Base-by-base conservation (phyloP, 2,113 vertebrate genomes). In the Pteruthius melanotis region DNA sequence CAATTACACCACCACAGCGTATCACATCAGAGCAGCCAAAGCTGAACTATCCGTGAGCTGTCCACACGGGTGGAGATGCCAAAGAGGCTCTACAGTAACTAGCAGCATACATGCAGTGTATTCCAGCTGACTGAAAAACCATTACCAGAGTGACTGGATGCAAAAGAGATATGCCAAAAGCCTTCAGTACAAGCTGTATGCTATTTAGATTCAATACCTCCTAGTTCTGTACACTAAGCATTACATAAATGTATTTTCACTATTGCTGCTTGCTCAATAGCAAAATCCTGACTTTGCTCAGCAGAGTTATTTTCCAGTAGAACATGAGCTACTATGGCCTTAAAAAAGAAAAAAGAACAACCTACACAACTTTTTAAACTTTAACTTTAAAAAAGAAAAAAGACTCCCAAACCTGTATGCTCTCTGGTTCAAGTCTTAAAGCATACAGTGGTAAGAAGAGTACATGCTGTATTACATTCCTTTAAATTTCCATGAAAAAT, bases 311-410 rank as follows among this genome's bases (percentile, higher is more conserved):
- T 61, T 39, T 74, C 26, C 15, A 59, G 57, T 3, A 50, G 2
- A 80, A 21, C 4, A 5, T 0, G 0, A 80, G 31, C 33, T 89
- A 77, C 28, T 18, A 7, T 0, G 0, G 45, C 15, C 28, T 44
- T 35, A 93, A 74, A 69, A 76, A 24, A 23, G 4, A 13, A 42
- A 54, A 37, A 83, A 31, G 4, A 9, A 17, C 22, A 17, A 10
- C 21, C 28, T 8, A 42, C 28, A 30, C 4, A 70, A 50, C 17
- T 40, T 66, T n/a, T 49, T n/a, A n/a, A n/a, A n/a, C 40, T 44
- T 61, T 15, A 14, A 53, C 14, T n/a, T 26, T 37, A 37, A 57
- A 16, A 64, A 66, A 53, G 19, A 15, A 37, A 81, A 83, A 53
- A 40, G 12, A 1, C 45, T 74, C 28, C 37, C 23, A 87, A 77